Percentiles rank a stretch among this genome's conserved stretches.
phyloP scores from a whole-genome alignment of 2,888 invertebrate species.

The Meghimatium bilineatum region DNA sequence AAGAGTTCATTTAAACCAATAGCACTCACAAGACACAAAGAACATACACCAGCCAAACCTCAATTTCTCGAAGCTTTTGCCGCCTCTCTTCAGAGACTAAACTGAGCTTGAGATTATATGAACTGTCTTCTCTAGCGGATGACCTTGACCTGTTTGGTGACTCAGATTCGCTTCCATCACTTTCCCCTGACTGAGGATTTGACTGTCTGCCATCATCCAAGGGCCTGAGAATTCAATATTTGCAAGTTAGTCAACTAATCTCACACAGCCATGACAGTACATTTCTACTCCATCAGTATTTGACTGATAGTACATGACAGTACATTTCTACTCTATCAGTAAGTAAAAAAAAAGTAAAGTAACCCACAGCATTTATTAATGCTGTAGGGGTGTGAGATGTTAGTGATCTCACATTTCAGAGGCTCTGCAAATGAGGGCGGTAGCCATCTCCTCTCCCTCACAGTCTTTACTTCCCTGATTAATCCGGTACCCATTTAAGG shows the following conservation, averaged over 20 bases:
- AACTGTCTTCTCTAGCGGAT: slow-evolving; percentile 31
- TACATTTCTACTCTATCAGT: no score
- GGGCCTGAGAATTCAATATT: slow-evolving; percentile 16
- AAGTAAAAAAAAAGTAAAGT: no score
- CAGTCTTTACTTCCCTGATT: no score
- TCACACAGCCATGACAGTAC: not conserved
- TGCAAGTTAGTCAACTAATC: not conserved
- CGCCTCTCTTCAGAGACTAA: slow-evolving; percentile 77
- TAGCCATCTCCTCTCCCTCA: no score
- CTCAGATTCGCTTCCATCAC: slow-evolving; percentile 35
- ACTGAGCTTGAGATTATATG: slow-evolving; percentile 32
- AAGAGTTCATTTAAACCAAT: no score
- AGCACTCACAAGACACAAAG: no score
- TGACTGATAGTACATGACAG: no score
- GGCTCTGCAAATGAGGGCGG: no score
- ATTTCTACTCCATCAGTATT: not conserved
- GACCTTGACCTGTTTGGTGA: slow-evolving; percentile 17
- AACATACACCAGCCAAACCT: slow-evolving; percentile 78
- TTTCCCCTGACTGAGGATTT: slow-evolving; percentile 40
- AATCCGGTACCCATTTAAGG: no score
- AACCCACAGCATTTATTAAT: no score
- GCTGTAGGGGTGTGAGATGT: no score
- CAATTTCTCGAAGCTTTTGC: slow-evolving; percentile 87
- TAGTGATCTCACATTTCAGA: no score
- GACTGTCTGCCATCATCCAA: slow-evolving; percentile 39